These are phyloP conservation scores for Saccostrea cuccullata DNA, from an alignment of 1,140 invertebrate genomes.

Conservation along the genomic window DNA sequence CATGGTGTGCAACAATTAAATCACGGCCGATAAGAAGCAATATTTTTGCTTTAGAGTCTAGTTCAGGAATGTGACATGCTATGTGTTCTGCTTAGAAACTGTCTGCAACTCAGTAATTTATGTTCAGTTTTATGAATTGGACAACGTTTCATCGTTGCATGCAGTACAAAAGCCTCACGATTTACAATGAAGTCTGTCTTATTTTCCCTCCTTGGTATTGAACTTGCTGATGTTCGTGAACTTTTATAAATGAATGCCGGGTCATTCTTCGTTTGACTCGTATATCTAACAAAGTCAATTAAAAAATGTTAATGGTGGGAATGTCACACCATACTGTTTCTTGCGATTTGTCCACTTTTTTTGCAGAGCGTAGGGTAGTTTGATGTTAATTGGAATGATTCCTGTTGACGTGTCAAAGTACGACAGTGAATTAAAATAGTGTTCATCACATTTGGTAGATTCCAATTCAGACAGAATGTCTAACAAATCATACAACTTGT, in stretches of 20 bases:
- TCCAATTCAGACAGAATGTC: background rate
- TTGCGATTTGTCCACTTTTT: slow-evolving; percentile 57
- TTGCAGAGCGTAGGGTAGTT: slow-evolving; percentile 49
- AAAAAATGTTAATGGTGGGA: slow-evolving; percentile 40
- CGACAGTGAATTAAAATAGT: background rate
- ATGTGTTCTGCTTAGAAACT: background rate
- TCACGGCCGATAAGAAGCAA: slow-evolving; percentile 50
- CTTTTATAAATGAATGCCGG: slow-evolving; percentile 10
- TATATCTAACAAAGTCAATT: slow-evolving; percentile 12
- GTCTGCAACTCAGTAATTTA: background rate
- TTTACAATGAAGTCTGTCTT: background rate
- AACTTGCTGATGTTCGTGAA: background rate
- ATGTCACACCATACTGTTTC: background rate
- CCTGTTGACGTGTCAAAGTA: slow-evolving; percentile 52
- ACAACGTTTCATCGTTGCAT: background rate
- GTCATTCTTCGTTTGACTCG: slow-evolving; percentile 38
- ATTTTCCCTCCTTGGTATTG: too few relatives aligned
- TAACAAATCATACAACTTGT: slow-evolving; percentile 39
- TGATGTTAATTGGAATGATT: slow-evolving; percentile 46
- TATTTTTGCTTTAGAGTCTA: slow-evolving; percentile 22
- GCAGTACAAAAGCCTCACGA: too few relatives aligned
- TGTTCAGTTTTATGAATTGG: slow-evolving; percentile 30
- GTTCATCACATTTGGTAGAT: slow-evolving; percentile 38
- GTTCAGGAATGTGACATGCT: background rate
- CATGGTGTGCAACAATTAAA: slow-evolving; percentile 39